A percentile compares a stretch with the other conserved stretches of the same genome.
phyloP scores from a whole-genome alignment of 2,113 vertebrate genomes.

The Conger conger region DNA sequence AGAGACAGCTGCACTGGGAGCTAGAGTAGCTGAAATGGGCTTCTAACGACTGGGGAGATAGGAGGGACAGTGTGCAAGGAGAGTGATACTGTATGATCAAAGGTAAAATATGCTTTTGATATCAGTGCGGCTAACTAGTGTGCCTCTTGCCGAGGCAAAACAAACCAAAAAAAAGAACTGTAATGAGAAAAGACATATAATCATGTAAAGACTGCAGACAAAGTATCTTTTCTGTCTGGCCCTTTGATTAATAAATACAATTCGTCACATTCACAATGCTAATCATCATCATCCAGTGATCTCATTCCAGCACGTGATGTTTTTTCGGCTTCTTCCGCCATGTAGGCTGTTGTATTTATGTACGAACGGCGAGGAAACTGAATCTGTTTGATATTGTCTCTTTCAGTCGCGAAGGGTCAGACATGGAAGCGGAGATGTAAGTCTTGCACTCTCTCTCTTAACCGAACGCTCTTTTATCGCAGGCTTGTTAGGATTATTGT shows the following conservation, averaged over 20 bases:
- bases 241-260: conserved; percentile 19
- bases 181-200: conserved; percentile 38
- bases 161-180: conserved; percentile 36
- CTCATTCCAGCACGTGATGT: neutral
- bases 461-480: neutral
- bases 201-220: conserved; percentile 30
- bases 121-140: conserved; percentile 26
- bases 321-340: neutral
- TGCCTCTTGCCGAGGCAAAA: conserved; percentile 36
- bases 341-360: neutral
- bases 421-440: conserved; percentile 75
- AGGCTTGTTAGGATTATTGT: neutral
- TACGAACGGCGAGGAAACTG: conserved; percentile 15
- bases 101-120: conserved; percentile 49
- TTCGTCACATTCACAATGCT: conserved; percentile 26
- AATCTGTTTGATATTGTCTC: conserved; percentile 57
- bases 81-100: conserved; percentile 42
- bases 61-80: conserved; percentile 26
- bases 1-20: conserved; percentile 19
- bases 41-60: conserved; percentile 42
- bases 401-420: conserved; percentile 92
- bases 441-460: conserved; percentile 45
- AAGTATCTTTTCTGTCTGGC: conserved; percentile 7
- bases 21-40: conserved; percentile 49
- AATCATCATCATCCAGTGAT: neutral